Conservation (phyloP, 2,797 vertebrate genomes). For the Euthynnus affinis region DNA sequence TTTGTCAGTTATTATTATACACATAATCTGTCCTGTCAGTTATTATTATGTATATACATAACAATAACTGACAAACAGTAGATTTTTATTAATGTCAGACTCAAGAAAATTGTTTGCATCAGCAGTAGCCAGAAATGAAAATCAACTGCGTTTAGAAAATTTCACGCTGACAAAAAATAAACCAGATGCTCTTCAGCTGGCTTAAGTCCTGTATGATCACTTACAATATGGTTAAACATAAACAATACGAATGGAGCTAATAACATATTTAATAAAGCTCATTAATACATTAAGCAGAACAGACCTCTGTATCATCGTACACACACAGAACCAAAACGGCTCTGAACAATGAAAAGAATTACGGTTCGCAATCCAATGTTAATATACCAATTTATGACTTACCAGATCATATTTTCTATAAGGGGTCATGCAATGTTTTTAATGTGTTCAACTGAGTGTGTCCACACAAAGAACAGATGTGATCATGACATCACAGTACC, state of each 20-base stretch:
- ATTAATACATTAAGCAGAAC: background rate
- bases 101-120: constrained; percentile 8
- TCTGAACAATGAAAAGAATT: background rate
- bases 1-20: too few species aligned
- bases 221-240: background rate
- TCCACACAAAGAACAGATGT: background rate
- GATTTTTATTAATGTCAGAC: background rate
- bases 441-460: background rate
- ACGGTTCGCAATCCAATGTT: background rate
- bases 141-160: background rate
- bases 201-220: background rate
- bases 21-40: too few species aligned
- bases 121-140: background rate
- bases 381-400: background rate
- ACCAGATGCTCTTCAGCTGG: constrained; percentile 2
- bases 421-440: background rate
- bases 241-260: background rate
- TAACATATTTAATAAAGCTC: background rate
- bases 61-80: too few species aligned
- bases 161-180: constrained; percentile 15
- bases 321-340: background rate
- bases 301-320: background rate
- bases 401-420: background rate
- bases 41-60: too few species aligned
- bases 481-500: background rate